Evolutionary conservation across 2,888 invertebrate genomes (phyloP).

Genomic region (Philereme transversata): DNA sequence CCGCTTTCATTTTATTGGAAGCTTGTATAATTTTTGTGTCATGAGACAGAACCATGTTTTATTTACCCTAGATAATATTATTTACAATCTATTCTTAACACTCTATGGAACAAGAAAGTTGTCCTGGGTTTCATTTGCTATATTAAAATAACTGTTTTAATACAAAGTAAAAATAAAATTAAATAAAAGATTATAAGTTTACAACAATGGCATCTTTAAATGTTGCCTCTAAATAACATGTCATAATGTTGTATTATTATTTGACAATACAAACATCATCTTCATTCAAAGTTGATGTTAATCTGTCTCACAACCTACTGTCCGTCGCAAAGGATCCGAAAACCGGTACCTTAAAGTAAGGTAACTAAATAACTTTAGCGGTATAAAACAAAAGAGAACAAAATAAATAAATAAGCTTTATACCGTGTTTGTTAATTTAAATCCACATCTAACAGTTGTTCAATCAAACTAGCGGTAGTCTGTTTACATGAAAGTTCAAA

Average conservation of each 20-base stretch:
- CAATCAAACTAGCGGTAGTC: conserved; percentile 10
- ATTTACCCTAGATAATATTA: neutral
- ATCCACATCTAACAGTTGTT: conserved; percentile 10
- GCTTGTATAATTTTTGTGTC: conserved; percentile 17
- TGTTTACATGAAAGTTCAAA: neutral
- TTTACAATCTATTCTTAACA: too few species aligned
- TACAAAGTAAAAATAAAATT: too few species aligned
- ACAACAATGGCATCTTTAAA: too few species aligned
- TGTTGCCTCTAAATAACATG: too few species aligned
- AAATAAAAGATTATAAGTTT: too few species aligned
- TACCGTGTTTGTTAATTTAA: conserved; percentile 18
- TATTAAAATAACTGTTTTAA: too few species aligned
- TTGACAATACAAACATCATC: neutral
- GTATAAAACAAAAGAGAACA: conserved; percentile 29
- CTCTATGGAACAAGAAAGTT: too few species aligned
- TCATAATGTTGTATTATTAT: conserved; percentile 3
- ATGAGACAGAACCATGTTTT: neutral
- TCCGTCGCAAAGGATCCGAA: conserved; percentile 34
- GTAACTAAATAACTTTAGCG: conserved; percentile 17
- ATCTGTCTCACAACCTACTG: conserved; percentile 51
- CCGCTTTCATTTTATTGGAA: conserved; percentile 27
- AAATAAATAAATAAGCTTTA: conserved; percentile 19
- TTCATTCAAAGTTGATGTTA: conserved; percentile 41
- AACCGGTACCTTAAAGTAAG: conserved; percentile 17
- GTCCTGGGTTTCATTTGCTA: too few species aligned